Evolutionary conservation across 2,113 vertebrate genomes (phyloP).

Genomic region (Campylorhamphus procurvoides): DNA sequence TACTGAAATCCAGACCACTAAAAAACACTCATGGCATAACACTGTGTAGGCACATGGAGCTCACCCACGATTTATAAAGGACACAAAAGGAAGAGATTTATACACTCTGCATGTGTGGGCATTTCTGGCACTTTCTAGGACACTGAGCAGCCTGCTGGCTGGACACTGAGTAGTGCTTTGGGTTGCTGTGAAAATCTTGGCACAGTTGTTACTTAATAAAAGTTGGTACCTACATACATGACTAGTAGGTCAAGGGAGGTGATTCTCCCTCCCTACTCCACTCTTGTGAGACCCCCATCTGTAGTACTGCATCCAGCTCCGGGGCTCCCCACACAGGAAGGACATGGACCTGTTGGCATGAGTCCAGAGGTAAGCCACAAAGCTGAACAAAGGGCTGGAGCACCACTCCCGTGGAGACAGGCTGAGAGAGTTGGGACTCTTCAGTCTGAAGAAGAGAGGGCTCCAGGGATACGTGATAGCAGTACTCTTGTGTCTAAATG

Average conservation of each 20-base stretch:
- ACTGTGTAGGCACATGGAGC: background rate
- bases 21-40: background rate
- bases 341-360: background rate
- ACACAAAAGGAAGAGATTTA: background rate
- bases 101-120: background rate
- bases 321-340: background rate
- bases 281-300: background rate
- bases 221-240: background rate
- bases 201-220: background rate
- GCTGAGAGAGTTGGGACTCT: background rate
- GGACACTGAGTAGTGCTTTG: background rate
- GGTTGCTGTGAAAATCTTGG: background rate
- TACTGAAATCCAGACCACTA: background rate
- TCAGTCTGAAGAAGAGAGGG: background rate
- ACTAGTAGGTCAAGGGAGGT: background rate
- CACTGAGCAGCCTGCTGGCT: background rate
- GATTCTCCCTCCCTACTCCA: fast-evolving
- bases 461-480: background rate
- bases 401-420: background rate
- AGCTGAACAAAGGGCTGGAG: background rate
- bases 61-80: background rate
- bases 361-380: background rate
- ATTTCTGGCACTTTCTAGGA: background rate
- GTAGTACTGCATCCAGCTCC: background rate
- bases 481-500: background rate